phyloP scores from a whole-genome alignment of 2,888 invertebrate genomes.

The Yponomeuta sedellus region DNA sequence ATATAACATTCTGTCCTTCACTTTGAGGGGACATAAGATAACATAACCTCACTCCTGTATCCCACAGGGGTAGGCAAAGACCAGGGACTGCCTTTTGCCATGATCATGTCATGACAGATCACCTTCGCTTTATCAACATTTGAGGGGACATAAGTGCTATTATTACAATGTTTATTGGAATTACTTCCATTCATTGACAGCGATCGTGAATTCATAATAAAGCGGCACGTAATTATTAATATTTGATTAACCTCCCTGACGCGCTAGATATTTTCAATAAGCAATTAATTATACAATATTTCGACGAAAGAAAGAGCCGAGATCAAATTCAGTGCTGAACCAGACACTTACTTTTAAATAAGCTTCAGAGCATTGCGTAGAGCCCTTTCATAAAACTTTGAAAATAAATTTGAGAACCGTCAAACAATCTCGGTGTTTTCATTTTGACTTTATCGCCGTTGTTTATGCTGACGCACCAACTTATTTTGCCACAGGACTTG shows the following conservation, averaged over 20 bases:
- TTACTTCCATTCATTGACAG: not conserved
- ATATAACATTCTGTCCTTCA: too few relatives aligned
- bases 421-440: constrained; percentile 41
- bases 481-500: not conserved
- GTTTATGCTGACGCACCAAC: constrained; percentile 16
- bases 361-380: not conserved
- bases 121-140: too few relatives aligned
- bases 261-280: not conserved
- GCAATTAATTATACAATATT: not conserved
- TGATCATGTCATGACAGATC: too few relatives aligned
- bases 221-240: not conserved
- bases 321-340: not conserved
- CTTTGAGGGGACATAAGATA: too few relatives aligned
- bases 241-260: not conserved
- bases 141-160: too few relatives aligned
- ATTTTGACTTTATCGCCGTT: constrained; percentile 45
- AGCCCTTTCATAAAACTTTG: not conserved
- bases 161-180: not conserved
- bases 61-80: too few relatives aligned
- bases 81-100: too few relatives aligned
- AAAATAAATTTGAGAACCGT: not conserved
- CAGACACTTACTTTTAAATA: not conserved
- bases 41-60: too few relatives aligned
- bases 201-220: not conserved
- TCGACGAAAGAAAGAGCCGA: not conserved